Evolutionary conservation across 30 jellyfish, hydroid and myxozoan genomes (phyloP).

Genomic region (Aurelia sp.): DNA sequence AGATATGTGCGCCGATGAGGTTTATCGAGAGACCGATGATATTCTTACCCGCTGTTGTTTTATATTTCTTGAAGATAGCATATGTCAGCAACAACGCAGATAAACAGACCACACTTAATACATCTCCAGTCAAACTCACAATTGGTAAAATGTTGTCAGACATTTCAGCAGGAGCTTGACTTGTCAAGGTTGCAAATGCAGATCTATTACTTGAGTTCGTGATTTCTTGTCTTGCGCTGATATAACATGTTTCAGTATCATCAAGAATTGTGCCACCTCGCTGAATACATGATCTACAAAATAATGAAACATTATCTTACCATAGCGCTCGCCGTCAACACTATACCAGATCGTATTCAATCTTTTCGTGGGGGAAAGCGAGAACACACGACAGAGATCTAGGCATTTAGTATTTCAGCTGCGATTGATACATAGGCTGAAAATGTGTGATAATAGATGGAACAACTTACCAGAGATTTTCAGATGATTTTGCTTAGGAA

Average conservation of each 20-base stretch:
- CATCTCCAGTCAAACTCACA: conserved; percentile 34
- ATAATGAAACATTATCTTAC: background rate
- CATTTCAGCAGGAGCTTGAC: background rate
- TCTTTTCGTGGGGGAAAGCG: no score
- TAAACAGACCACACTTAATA: conserved; percentile 12
- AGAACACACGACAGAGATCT: no score
- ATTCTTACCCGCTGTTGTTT: conserved; percentile 40
- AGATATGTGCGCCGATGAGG: conserved; percentile 9
- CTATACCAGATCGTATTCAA: no score
- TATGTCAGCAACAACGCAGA: conserved; percentile 14
- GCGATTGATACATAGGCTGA: no score
- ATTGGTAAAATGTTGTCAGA: background rate
- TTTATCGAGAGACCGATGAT: conserved; percentile 41
- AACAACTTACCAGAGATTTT: no score
- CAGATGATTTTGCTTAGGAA: no score
- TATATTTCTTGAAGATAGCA: conserved; percentile 6
- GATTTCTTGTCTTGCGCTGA: background rate
- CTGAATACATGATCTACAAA: conserved; percentile 8
- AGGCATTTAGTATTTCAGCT: no score
- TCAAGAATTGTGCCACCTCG: conserved; percentile 15
- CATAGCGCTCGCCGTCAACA: no score
- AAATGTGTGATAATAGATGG: no score
- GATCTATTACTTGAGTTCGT: background rate
- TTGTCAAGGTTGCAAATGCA: no score
- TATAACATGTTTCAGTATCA: background rate